Evolutionary conservation across 2,888 invertebrate genomes (phyloP), one percentile per base, ranked within the genome.

Genomic region (Sarcophaga rosellei): DNA sequence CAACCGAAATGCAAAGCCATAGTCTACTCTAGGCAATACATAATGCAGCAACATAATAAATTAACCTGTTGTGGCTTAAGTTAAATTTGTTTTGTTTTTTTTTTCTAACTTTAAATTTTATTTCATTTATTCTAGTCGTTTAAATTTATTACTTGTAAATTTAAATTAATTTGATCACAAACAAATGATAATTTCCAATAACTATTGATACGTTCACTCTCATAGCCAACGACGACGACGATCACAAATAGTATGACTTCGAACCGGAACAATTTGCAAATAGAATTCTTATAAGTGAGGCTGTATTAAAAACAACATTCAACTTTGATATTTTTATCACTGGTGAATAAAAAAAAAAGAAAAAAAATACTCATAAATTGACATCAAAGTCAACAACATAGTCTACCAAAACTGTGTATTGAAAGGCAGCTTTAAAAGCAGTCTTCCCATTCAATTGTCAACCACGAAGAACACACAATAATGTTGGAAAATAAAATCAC

Each of bases 121-220:
- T 25, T 53, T 53, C 35, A 35, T 53, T 73, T 73, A 21, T 68
- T 75, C 74, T 80, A 21, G 61, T 86, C 57, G 44, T 78, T 78
- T 78, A 75, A 78, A 78, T 81, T 86, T 86, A 81, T 81, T 84
- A 81, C 77, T 84, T 86, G 81, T 86, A 84, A 84, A 79, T 53
- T 79, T 70, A 84, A 86, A 84, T 81, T 84, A 84, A 84, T 86
- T 86, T 86, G 78, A 81, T 86, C 74, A 72, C 57, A 21, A 75
- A 62, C 83, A 59, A 81, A 72, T 74, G 77, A 83, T 86, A 83
- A 81, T 83, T 86, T 83, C 8, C 65, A 84, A 81, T 78, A 70
- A 75, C 74, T 70, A 84, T 84, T 59, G 65, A 80, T 61, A 61
- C 23, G 11, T 65, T 3, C n/a, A 11, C 35, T 35, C 25, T 3